Percentiles rank a stretch among this genome's conserved stretches.
phyloP scores from a whole-genome alignment of 2,113 vertebrate genomes.

The Calypte anna region DNA sequence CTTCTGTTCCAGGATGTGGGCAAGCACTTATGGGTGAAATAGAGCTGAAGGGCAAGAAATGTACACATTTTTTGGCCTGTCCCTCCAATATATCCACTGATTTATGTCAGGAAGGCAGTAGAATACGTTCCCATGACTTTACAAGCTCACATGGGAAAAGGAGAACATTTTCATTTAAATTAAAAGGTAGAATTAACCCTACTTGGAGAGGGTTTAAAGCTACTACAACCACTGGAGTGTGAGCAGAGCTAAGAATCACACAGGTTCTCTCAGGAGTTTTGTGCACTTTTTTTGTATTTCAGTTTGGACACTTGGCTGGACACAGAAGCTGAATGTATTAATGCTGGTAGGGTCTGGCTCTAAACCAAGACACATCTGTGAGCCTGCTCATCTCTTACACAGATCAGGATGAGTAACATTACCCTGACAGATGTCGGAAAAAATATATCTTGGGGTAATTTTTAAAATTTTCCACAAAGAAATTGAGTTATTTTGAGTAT shows the following conservation, averaged over 20 bases:
- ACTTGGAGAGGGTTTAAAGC: neutral
- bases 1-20: slow-evolving; percentile 49
- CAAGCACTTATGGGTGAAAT: slow-evolving; percentile 27
- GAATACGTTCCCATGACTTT: slow-evolving; percentile 56
- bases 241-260: neutral
- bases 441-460: slow-evolving; percentile 11
- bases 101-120: slow-evolving; percentile 57
- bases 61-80: slow-evolving; percentile 38
- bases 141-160: neutral
- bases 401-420: slow-evolving; percentile 18
- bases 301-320: neutral
- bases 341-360: neutral
- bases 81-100: slow-evolving; percentile 28
- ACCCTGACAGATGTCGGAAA: slow-evolving; percentile 35
- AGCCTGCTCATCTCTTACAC: slow-evolving; percentile 14
- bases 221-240: neutral
- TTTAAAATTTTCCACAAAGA: neutral
- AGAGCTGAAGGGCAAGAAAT: slow-evolving; percentile 55
- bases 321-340: neutral
- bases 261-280: neutral
- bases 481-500: neutral
- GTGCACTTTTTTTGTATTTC: neutral
- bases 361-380: neutral
- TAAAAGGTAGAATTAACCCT: slow-evolving; percentile 28
- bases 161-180: slow-evolving; percentile 34